Evolutionary conservation across 1,140 invertebrate species (phyloP), one percentile per base, ranked within the genome.

Genomic region (Lanistes nyassanus): DNA sequence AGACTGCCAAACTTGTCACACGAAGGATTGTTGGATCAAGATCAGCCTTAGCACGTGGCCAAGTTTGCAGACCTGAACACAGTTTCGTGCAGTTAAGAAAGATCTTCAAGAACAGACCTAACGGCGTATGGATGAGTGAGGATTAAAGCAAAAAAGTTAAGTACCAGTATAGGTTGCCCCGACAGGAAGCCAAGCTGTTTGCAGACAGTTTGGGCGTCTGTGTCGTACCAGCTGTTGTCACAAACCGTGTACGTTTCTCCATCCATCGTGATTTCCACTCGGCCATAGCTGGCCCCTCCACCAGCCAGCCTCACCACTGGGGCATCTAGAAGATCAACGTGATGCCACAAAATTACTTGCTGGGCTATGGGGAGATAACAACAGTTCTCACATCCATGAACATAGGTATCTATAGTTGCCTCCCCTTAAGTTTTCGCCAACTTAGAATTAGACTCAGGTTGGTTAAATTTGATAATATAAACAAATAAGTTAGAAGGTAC

Each of bases 231-330:
- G 26, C 78, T 75, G 37, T 81, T 80, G 51, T 82, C 82, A 74
- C 84, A 86, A 5, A 86, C 80, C 0, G 83, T 84, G 51, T 83
- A 83, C 2, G 73, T 82, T 29, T 76, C 65, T 2, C 81, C 76
- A 34, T 85, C 82, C 37, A 82, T 76, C 3, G 75, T 78, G 6
- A 86, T 79, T 67, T 86, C 76, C 23, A 86, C 84, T 51, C 83
- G 78, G 4, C 84, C 84, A 62, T 81, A 81, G 36, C 79, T 82
- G 13, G 36, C 51, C 21, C 79, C 81, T 21, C 81, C 81, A 11
- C 75, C 81, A n/a, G 70, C 79, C 31, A 85, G 67, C 19, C 60
- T 42, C 3, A 82, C 74, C 62, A 26, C 55, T 47, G 36, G 83
- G 66, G 69, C 56, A 74, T 79, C 71, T 65, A 66, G 34, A 13